Conservation (phyloP, 2,888 invertebrate genomes). For the Stegana nigrithorax region DNA sequence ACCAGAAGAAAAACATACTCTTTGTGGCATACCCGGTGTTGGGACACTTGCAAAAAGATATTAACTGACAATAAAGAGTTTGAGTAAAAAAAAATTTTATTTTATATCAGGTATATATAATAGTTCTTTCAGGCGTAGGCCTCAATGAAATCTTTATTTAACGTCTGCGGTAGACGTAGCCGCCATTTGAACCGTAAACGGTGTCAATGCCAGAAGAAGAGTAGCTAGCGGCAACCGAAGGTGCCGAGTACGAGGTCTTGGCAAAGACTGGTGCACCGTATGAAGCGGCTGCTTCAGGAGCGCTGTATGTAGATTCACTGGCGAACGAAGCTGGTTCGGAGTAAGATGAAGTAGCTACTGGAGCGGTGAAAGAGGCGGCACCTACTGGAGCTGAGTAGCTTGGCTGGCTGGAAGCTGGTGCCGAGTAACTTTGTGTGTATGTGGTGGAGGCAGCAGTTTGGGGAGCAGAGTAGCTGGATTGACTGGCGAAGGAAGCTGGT, state of each 20-base stretch:
- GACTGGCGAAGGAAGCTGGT: too few relatives aligned
- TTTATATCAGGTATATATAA: slow-evolving; percentile 2
- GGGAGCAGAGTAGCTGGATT: too few relatives aligned
- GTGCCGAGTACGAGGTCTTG: slow-evolving; percentile 27
- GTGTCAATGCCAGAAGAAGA: slow-evolving; percentile 48
- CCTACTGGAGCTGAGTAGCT: slow-evolving; percentile 26
- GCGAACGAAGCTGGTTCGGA: slow-evolving; percentile 10
- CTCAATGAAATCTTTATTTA: slow-evolving; percentile 22
- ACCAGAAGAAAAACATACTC: slow-evolving; percentile 56
- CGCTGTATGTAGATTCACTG: slow-evolving; percentile 17
- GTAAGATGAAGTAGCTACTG: slow-evolving; percentile 17
- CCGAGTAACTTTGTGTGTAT: too few relatives aligned
- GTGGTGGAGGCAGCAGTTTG: too few relatives aligned
- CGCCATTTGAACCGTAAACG: slow-evolving; percentile 61
- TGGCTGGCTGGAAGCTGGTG: slow-evolving; percentile 30
- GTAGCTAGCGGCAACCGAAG: slow-evolving; percentile 17
- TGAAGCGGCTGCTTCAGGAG: slow-evolving; percentile 27
- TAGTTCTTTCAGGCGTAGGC: too few relatives aligned
- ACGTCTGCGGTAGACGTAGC: slow-evolving; percentile 55
- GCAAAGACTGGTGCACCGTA: slow-evolving; percentile 13
- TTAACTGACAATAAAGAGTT: slow-evolving; percentile 22
- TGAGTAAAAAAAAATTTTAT: slow-evolving; percentile 25
- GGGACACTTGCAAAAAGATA: slow-evolving; percentile 13
- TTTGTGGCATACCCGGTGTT: slow-evolving; percentile 42
- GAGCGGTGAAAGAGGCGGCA: slow-evolving; percentile 25